Conservation (phyloP, 2,113 vertebrate species). For the Theropithecus gelada region DNA sequence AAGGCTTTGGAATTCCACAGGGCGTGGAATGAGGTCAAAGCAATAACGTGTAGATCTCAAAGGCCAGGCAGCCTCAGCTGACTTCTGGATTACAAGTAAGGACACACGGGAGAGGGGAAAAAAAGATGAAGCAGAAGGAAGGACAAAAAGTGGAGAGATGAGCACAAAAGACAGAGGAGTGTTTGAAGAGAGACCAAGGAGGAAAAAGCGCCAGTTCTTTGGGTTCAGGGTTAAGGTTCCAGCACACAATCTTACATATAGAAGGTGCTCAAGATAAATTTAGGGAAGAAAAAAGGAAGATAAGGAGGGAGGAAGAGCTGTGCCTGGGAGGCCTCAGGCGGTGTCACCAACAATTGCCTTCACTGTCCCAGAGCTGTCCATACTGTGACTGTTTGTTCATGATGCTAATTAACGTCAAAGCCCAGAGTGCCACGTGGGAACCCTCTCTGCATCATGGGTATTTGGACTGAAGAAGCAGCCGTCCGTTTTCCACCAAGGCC, state of each 20-base stretch:
- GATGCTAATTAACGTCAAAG: not conserved
- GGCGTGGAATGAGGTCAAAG: not conserved
- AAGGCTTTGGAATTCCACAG: not conserved
- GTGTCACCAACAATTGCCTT: not conserved
- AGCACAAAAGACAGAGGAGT: not conserved
- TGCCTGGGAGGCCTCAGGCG: not conserved
- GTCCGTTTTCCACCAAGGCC: not conserved
- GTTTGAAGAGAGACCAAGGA: not conserved
- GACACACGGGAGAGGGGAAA: not conserved
- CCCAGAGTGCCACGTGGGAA: not conserved
- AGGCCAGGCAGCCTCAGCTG: not conserved
- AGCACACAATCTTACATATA: not conserved
- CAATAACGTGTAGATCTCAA: not conserved
- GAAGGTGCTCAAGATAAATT: not conserved
- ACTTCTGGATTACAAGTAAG: not conserved
- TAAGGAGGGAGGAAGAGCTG: not conserved
- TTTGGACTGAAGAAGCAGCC: not conserved
- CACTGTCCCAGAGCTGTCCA: not conserved
- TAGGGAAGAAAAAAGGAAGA: not conserved
- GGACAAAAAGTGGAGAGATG: not conserved
- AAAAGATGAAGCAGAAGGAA: not conserved
- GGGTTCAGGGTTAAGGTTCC: not conserved
- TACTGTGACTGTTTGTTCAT: not conserved
- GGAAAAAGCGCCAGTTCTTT: not conserved
- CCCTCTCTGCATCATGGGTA: not conserved